Evolutionary conservation across 2,888 invertebrate species (phyloP), one percentile per base, ranked within the genome.

Genomic region (Habrosyne pyritoides): DNA sequence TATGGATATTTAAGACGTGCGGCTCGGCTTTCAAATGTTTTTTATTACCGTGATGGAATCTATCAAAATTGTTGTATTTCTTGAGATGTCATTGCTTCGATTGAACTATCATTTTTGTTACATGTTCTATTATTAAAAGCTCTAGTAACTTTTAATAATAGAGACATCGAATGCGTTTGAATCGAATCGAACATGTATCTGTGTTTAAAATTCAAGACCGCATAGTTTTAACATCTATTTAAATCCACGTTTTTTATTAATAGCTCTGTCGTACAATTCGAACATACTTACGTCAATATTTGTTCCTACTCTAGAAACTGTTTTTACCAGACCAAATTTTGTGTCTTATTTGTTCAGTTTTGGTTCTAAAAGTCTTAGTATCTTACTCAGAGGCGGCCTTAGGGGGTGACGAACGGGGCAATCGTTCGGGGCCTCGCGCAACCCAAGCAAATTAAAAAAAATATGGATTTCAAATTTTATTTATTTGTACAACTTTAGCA

Each of bases 11-110:
- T 22, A 21, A 8, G 22, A 36, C 48, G 26, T 52, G 14, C 7
- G 18, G 8, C n/a, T 1, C 42, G 42, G 28, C 49, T 54, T 21
- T 53, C 28, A 21, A 49, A 48, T 52, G 33, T 33, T 30, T 5
- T 28, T 21, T 10, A 21, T 48, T 48, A 12, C 28, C 14, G 14
- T 50, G 14, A 18, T 28, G 8, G 49, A 8, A 21, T 10, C 2
- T 21, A 22, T n/a, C 47, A 22, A 24, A 36, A 12, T 12, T 36
- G 12, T 30, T 36, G 14, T 14, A 36, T 36, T 14, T 36, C 36
- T 36, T 14, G 36, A 2, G 18, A 42, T 42, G 7, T 24, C 24
- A 24, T 5, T 24, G n/a, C 24, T 5, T 7, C 24, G 24, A 5
- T 24, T 24, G n/a, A n/a, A n/a, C 24, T 24, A 24, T 24, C 7